phyloP scores from a whole-genome alignment of 2,797 vertebrate genomes.

The Acestrorhynchus altus region DNA sequence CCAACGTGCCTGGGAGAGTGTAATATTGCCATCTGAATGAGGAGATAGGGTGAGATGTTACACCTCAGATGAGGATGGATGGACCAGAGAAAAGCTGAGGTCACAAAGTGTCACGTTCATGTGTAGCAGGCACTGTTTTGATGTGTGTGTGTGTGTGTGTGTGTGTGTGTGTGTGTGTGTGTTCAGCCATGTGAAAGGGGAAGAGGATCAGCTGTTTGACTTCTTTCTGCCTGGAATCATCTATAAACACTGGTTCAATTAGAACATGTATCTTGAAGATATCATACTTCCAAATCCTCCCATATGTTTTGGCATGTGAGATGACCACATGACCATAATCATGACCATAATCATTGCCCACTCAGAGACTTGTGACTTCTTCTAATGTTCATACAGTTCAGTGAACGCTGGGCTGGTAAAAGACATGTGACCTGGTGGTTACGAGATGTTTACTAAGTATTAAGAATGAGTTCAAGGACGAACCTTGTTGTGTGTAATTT shows the following conservation, averaged over 20 bases:
- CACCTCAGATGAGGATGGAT: slow-evolving; percentile 30
- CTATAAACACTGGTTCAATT: not conserved
- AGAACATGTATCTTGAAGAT: slow-evolving; percentile 11
- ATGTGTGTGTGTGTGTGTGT: slow-evolving; percentile 19
- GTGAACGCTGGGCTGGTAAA: slow-evolving; percentile 21
- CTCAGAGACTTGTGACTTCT: slow-evolving; percentile 38
- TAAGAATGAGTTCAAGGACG: too few relatives aligned
- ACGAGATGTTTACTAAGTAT: slow-evolving; percentile 34
- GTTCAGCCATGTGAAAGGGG: slow-evolving; percentile 15
- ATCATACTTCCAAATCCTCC: slow-evolving; percentile 1
- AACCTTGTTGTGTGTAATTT: slow-evolving; percentile 54
- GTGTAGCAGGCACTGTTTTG: slow-evolving; percentile 39
- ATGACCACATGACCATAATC: slow-evolving; percentile 30
- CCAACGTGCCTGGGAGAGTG: slow-evolving; percentile 84
- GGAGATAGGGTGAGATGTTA: slow-evolving; percentile 61
- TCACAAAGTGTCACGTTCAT: slow-evolving; percentile 15
- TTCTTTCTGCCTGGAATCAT: slow-evolving; percentile 14
- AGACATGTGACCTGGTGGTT: slow-evolving; percentile 26
- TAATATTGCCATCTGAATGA: slow-evolving; percentile 85
- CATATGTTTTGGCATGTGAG: slow-evolving; percentile 40
- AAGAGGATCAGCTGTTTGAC: slow-evolving; percentile 8
- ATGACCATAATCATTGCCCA: slow-evolving; percentile 33
- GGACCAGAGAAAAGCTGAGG: slow-evolving; percentile 29
- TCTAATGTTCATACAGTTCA: slow-evolving; percentile 36
- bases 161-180: slow-evolving; percentile 35